Evolutionary conservation across 1,140 invertebrate species (phyloP).

Genomic region (Solenopsis invicta): DNA sequence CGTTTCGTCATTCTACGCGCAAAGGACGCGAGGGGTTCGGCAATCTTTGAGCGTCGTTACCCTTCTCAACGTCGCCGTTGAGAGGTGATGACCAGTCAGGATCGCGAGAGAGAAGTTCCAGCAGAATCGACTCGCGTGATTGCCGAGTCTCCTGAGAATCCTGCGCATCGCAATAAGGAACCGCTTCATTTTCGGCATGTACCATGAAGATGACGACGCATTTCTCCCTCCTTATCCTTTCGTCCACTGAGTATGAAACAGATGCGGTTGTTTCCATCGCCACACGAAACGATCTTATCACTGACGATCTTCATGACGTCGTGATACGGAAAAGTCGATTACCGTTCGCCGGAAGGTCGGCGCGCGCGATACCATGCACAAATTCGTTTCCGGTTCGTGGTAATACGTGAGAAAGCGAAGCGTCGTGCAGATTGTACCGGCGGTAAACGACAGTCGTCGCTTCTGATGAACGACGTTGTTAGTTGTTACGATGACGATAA

Average conservation of each 20-base stretch:
- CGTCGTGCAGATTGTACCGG: neutral
- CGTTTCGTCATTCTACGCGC: neutral
- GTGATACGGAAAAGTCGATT: conserved; percentile 3
- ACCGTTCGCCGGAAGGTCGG: conserved; percentile 9
- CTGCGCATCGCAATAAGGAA: neutral
- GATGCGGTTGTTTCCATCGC: neutral
- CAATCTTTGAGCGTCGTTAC: neutral
- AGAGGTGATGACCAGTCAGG: neutral
- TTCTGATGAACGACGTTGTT: neutral
- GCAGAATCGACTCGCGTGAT: neutral
- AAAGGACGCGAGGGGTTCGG: neutral
- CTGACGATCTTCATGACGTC: neutral
- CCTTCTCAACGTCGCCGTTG: neutral
- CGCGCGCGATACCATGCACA: neutral
- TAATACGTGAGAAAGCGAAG: neutral
- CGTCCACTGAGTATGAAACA: neutral
- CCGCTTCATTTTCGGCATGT: neutral
- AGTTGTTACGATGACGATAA: conserved; percentile 20
- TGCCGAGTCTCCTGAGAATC: conserved; percentile 18
- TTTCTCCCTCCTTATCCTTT: neutral
- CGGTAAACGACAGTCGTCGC: neutral
- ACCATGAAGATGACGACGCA: neutral
- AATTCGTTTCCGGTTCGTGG: neutral
- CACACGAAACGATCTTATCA: neutral
- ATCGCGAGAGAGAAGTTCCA: neutral